Evolutionary conservation across 2,797 vertebrate species (phyloP), one percentile per base, ranked within the genome.

Genomic region (Anolis apletophallus): DNA sequence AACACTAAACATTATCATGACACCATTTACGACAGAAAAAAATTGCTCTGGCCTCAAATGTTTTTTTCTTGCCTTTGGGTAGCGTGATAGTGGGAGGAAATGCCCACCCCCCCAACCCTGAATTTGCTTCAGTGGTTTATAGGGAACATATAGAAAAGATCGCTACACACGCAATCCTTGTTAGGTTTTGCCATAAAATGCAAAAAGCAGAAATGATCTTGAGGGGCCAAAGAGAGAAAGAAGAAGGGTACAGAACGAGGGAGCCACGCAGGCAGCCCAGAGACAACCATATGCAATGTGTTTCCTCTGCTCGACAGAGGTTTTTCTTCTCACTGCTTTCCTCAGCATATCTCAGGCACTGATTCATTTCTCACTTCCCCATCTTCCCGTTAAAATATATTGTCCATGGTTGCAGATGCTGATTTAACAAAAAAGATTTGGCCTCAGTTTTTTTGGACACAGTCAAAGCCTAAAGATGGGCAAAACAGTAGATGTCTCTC

Each of bases 361-460:
- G 93, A 94, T 93, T 95, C 95, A 95, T 93, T 93, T 94, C 94
- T 95, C 96, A 96, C 96, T 97, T 97, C 97, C 96, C 93, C 93
- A 90, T 90, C 88, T 88, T 92, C 93, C 88, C 94, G 29, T 75
- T 83, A 87, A 73, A 94, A 96, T 96, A 95, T 95, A 92, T 87
- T 72, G 34, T 46, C 84, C 68, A 75, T 12, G 26, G 23, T 61
- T 23, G 84, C 81, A 90, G 92, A 81, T 14, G 96, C 96, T 97
- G 96, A 97, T 29, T 0, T 11, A 64, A 92, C 93, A 95, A 91
- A 94, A 85, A 88, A 87, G 87, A 79, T 80, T 90, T 77, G 52
- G 1, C 78, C 5, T 46, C 46, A 4, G 2, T 92, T 91, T 92
- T 93, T 95, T 88, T 90, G 84, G 2, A 87, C 29, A 92, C 80